phyloP scores from a whole-genome alignment of 2,888 invertebrate species.

The Eristalis arbustorum region DNA sequence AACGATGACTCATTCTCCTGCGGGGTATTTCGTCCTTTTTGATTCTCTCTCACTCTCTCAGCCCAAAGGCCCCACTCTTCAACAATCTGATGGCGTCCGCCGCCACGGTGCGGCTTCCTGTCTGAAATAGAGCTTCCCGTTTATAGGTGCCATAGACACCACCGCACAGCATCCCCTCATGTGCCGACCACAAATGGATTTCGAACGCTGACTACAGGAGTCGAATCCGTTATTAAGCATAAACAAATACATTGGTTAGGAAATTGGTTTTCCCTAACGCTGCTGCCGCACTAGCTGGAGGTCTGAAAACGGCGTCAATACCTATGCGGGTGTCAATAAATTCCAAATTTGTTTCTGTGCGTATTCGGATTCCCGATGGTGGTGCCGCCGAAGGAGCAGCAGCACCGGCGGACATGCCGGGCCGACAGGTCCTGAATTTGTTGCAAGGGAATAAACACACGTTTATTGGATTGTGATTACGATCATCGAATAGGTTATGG shows the following conservation, averaged over 20 bases:
- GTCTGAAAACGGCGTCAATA: slow-evolving; percentile 1
- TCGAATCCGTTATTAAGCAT: slow-evolving; percentile 69
- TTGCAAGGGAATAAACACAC: slow-evolving; percentile 63
- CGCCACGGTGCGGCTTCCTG: slow-evolving; percentile 41
- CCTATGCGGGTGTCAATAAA: slow-evolving; percentile 49
- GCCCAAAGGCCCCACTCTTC: too few species aligned
- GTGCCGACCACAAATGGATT: slow-evolving; percentile 63
- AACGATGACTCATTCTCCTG: slow-evolving; percentile 58
- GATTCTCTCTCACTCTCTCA: neutral
- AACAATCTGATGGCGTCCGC: neutral
- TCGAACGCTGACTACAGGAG: slow-evolving; percentile 55
- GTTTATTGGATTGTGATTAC: slow-evolving; percentile 70
- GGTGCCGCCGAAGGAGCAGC: neutral
- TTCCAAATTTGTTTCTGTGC: slow-evolving; percentile 50
- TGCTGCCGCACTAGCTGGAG: neutral
- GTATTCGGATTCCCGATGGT: slow-evolving; percentile 7
- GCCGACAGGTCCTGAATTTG: slow-evolving; percentile 46
- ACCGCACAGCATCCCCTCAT: slow-evolving; percentile 56
- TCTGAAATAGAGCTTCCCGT: slow-evolving; percentile 48
- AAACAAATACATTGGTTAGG: slow-evolving; percentile 71
- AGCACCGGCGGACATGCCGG: neutral
- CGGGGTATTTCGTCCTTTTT: slow-evolving; percentile 14
- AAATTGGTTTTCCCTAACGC: slow-evolving; percentile 62
- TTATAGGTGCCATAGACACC: slow-evolving; percentile 63
- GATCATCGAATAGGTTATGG: slow-evolving; percentile 64